Evolutionary conservation across 64 coral and sea anemone species (phyloP).

Genomic region (Hydrozoanthus tunicans): DNA sequence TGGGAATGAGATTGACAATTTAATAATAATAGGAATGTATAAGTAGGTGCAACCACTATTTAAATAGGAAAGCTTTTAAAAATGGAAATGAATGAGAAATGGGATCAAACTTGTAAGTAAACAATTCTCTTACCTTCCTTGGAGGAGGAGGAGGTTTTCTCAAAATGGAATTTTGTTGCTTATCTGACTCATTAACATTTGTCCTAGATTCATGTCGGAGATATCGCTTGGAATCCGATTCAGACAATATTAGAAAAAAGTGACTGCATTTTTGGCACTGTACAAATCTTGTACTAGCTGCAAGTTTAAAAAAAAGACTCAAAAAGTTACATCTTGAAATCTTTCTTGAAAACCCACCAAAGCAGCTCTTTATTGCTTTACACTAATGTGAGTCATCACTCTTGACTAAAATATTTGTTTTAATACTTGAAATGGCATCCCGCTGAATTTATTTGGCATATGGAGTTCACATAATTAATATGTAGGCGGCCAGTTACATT

Average conservation of each 20-base stretch:
- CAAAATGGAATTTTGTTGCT: slow-evolving; percentile 60
- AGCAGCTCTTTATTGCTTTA: too few relatives aligned
- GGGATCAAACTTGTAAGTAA: too few relatives aligned
- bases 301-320: slow-evolving; percentile 4
- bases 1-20: neutral
- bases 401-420: too few relatives aligned
- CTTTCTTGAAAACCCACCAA: neutral
- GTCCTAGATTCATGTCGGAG: slow-evolving; percentile 75
- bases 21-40: too few relatives aligned
- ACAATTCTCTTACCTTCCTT: slow-evolving; percentile 66
- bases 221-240: slow-evolving; percentile 93
- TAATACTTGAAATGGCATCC: too few relatives aligned
- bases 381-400: too few relatives aligned
- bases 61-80: too few relatives aligned
- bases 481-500: too few relatives aligned
- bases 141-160: slow-evolving; percentile 87
- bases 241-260: slow-evolving; percentile 97
- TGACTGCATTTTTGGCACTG: slow-evolving; percentile 98
- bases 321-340: neutral
- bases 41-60: too few relatives aligned
- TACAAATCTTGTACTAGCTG: slow-evolving; percentile 98
- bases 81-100: too few relatives aligned
- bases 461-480: too few relatives aligned
- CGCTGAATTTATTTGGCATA: too few relatives aligned
- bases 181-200: slow-evolving; percentile 66